Evolutionary conservation across 2,888 invertebrate genomes (phyloP), one percentile per base, ranked within the genome.

Genomic region (Villa cingulata): DNA sequence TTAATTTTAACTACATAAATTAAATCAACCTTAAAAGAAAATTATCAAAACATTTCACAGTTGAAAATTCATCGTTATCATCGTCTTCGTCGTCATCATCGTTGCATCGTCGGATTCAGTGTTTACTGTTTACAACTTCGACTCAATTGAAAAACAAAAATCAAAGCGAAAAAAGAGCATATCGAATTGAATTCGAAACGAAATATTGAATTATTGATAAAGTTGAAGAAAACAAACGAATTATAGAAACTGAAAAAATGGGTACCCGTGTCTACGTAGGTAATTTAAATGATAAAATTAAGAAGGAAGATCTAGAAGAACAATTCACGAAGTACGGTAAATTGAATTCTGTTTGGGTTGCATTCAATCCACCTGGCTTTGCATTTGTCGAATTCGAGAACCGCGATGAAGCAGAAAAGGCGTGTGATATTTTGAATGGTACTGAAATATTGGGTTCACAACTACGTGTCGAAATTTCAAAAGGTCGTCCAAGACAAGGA

Each of bases 311-410:
- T 69, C 74, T 92, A 55, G 90, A 91, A 70, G 77, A 80, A 64
- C 87, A 90, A 71, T 91, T 91, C 69, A 85, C 86, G 62, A 89
- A 89, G 73, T 91, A 83, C 70, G 91, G 91, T 59, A 89, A 89
- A 74, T 75, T 91, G 58, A 88, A 86, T 72, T 86, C 86, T 59
- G 89, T 90, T 56, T 91, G 90, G 90, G 88, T 69, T 59, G 90
- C 91, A 57, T 86, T 90, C 70, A 90, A 91, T 72, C 91, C 91
- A 57, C 90, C 90, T 57, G 90, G 91, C 62, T 92, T 91, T 72
- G 91, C 90, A 55, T 91, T 91, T 74, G 86, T 91, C 68, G 90
- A 91, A 73, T 92, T 89, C 71, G 82, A 84, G 66, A 86, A 84
- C 71, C 78, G 81, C 68, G 82, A 83, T 64, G 90, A 91, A 72